Base-by-base conservation (phyloP, 2,797 vertebrate genomes). In the Stomatorhinus walkeri region DNA sequence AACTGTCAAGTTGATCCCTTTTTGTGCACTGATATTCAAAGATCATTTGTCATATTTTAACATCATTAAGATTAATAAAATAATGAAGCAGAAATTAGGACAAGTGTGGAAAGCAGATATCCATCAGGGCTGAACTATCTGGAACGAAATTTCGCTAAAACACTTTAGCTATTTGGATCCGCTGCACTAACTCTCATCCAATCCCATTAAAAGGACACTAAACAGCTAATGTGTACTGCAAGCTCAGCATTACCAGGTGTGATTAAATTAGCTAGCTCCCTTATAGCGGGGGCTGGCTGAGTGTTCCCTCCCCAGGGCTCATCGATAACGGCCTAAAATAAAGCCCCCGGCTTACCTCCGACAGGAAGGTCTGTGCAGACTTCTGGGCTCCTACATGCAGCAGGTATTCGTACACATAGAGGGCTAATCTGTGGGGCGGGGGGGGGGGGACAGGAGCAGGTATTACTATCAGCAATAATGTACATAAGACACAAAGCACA, bases 321-420 rank as follows among this genome's bases (percentile, higher is more conserved):
- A 6, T 36, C 83, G 85, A 72, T 72, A 89, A 68, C 43, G 61
- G 43, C 56, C 83, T 22, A 24, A 83, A 43, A 88, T 84, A 86
- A 87, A 19, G 43, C 87, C 56, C 36, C 32, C 12, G 24, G 83
- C 96, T 91, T 94, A 97, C 97, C 97, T 97, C 97, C 92, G 97
- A 97, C 91, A 97, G 95, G 95, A 97, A 97, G 0, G 97, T 97
- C 93, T 97, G 97, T 87, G 97, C 97, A 48, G 97, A 97, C 94
- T 97, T 97, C 95, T 97, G 97, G 90, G 97, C 97, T 95, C 97
- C 97, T 93, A 97, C 96, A 94, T 97, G 97, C 91, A 97, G 96
- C 94, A 97, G 95, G 94, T 97, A 97, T 91, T 97, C 97, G 93
- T 97, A 97, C 90, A 97, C 97, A 28, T 97, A 97, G 89, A 97